A percentile compares a stretch with the other conserved stretches of the same genome.
phyloP scores from a whole-genome alignment of 2,888 invertebrate species.

The Acronicta aceris region DNA sequence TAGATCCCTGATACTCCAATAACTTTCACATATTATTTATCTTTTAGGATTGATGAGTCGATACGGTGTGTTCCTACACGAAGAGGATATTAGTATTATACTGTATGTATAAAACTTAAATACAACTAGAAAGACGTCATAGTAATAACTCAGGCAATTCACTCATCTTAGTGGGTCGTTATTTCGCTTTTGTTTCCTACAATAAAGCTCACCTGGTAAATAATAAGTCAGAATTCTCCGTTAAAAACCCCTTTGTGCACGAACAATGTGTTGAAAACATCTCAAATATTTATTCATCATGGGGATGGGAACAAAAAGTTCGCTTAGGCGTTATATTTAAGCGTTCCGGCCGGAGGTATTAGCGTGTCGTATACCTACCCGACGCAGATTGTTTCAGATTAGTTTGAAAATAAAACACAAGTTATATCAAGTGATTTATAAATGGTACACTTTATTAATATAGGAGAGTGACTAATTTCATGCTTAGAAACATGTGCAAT shows the following conservation, averaged over 20 bases:
- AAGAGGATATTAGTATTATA: no score
- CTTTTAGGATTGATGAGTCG: no score
- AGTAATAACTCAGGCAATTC: background rate
- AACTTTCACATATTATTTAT: no score
- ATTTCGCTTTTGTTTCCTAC: background rate
- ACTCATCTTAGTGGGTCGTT: background rate
- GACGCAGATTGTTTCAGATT: conserved; percentile 4
- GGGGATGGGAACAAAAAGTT: conserved; percentile 4
- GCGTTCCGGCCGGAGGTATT: background rate
- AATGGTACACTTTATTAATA: background rate
- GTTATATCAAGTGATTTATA: background rate
- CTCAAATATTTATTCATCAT: conserved; percentile 12
- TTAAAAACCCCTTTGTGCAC: conserved; percentile 17
- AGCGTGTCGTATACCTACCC: background rate
- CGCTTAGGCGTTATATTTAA: conserved; percentile 8
- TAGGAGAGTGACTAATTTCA: no score
- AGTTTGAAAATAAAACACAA: conserved; percentile 1
- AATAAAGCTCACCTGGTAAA: conserved; percentile 10
- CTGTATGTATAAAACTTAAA: background rate
- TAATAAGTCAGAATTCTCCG: conserved; percentile 1
- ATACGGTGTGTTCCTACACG: no score
- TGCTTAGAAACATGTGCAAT: no score
- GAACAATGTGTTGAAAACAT: conserved; percentile 15
- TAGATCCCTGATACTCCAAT: no score
- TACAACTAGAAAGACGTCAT: background rate